Percentiles rank a stretch among this genome's conserved stretches.
Conservation (phyloP, 2,888 invertebrate species). For the Tortrix viridana region DNA sequence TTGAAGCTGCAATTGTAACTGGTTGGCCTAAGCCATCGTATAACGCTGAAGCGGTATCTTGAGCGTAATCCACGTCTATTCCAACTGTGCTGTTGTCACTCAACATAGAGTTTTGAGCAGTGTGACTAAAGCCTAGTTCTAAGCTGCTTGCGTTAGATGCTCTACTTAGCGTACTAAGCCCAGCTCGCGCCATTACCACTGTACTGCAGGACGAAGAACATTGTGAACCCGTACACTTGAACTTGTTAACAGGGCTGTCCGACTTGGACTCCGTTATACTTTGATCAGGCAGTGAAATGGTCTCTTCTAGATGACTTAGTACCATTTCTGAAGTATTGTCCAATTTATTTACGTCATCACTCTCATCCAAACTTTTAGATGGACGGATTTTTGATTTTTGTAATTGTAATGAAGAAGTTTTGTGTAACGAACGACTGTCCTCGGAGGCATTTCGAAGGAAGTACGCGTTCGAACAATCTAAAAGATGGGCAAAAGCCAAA, state of each 20-base stretch:
- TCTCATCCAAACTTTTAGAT: conserved; percentile 65
- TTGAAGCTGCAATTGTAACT: conserved; percentile 87
- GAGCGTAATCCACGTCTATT: conserved; percentile 86
- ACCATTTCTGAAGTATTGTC: conserved; percentile 56
- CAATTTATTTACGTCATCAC: conserved; percentile 54
- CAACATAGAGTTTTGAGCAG: conserved; percentile 92
- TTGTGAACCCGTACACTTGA: conserved; percentile 89
- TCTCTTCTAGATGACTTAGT: conserved; percentile 63
- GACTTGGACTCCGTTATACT: conserved; percentile 77
- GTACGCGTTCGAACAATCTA: conserved; percentile 85
- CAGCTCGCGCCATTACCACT: conserved; percentile 88
- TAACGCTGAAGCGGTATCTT: conserved; percentile 85
- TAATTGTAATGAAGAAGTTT: conserved; percentile 70
- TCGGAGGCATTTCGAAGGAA: conserved; percentile 65
- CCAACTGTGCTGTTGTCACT: conserved; percentile 89
- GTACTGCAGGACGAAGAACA: conserved; percentile 95
- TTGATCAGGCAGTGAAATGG: conserved; percentile 69
- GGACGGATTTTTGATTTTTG: conserved; percentile 63
- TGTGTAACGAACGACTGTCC: conserved; percentile 61
- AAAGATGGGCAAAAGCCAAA: conserved; percentile 90
- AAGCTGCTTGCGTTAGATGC: conserved; percentile 92
- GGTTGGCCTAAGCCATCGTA: conserved; percentile 79
- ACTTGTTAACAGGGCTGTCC: conserved; percentile 83
- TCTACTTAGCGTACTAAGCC: conserved; percentile 82
- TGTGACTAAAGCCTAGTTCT: conserved; percentile 93